Evolutionary conservation across 2,797 vertebrate genomes (phyloP).

Genomic region (Lacerta bilineata): DNA sequence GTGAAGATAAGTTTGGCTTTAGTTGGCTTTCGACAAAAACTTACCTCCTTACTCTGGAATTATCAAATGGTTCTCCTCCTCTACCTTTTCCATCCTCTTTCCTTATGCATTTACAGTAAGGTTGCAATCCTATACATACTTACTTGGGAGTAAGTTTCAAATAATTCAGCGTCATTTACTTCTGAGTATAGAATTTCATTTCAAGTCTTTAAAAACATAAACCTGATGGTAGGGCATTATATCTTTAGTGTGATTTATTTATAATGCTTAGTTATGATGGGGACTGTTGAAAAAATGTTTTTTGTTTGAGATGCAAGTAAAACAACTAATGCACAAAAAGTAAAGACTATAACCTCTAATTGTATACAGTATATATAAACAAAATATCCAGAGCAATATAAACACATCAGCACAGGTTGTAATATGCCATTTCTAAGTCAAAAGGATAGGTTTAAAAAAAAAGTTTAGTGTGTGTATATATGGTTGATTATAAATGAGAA

Average conservation of each 20-base stretch:
- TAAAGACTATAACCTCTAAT: background rate
- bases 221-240: background rate
- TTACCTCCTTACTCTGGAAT: background rate
- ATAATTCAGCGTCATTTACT: no score
- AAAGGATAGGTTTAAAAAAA: no score
- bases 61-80: background rate
- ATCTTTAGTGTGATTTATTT: background rate
- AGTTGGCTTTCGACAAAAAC: background rate
- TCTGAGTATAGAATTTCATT: no score
- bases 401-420: background rate
- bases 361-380: background rate
- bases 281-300: background rate
- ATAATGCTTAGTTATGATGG: background rate
- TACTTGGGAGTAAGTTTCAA: no score
- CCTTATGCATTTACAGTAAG: no score
- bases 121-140: no score
- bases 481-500: slow-evolving; percentile 19
- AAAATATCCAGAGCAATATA: background rate
- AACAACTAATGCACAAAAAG: background rate
- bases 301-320: background rate
- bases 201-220: background rate
- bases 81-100: no score
- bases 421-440: no score
- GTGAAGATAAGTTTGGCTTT: background rate
- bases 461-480: background rate